Evolutionary conservation across 2,113 vertebrate genomes (phyloP), one percentile per base, ranked within the genome.

Genomic region (Rhadina sibilatrix): DNA sequence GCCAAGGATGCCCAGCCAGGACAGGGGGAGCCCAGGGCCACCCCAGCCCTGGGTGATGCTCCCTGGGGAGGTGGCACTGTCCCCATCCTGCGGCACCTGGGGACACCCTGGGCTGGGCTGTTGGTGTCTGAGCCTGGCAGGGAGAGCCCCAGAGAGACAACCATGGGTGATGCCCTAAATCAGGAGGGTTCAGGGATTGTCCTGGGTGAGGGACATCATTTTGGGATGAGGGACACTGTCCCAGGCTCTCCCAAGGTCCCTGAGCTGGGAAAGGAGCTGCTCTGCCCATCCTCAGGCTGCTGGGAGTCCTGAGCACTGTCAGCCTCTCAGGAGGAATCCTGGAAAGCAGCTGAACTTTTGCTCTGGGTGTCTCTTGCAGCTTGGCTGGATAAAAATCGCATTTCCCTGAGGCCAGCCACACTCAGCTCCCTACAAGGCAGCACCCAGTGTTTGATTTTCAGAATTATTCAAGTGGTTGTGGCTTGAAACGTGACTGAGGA

Each of bases 401-500:
- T 59, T 44, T 83, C 63, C 11, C 54, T 2, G 16, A 30, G 68
- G 23, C 5, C 4, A 81, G 61, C 46, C 5, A 0, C 4, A 27
- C 74, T 86, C 27, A 47, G 61, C 40, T 93, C 75, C 68, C 75
- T 31, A 1, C 21, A 25, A 86, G 66, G 53, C 87, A 66, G 76
- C 8, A 23, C 14, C 63, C 38, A 3, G 30, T 27, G 61, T 40
- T 57, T 76, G 78, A 91, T 93, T 98, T 98, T 97, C 96, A 85
- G 95, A 92, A 94, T 96, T 89, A 89, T 89, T 96, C 44, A 30
- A 89, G 95, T 89, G 97, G 92, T 95, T 98, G 97, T 83, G 93
- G 92, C 87, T 96, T 87, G 90, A 89, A 98, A 98, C 96, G 97
- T 98, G 98, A 97, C 92, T 56, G 85, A 71, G 92, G 90, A 92